These are phyloP conservation scores for Archegozetes longisetosus DNA, from an alignment of 1,140 invertebrate genomes.

Conservation along the genomic window DNA sequence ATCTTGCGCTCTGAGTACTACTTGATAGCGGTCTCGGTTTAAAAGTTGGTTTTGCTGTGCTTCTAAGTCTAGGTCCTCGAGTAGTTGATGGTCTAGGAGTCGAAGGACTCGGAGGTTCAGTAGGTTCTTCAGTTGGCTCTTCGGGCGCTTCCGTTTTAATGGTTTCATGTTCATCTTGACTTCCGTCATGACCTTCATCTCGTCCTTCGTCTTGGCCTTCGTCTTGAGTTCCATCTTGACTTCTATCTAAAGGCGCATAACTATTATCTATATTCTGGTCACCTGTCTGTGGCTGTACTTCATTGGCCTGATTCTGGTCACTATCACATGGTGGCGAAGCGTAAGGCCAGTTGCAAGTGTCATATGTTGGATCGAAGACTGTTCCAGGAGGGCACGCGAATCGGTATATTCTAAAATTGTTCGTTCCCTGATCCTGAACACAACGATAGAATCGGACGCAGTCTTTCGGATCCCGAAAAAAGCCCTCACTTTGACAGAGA, in stretches of 20 bases:
- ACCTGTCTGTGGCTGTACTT: not conserved
- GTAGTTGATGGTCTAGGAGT: not conserved
- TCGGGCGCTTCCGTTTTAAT: not conserved
- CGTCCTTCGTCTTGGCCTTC: too few relatives aligned
- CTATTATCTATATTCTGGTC: too few relatives aligned
- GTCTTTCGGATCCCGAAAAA: slow-evolving; percentile 41
- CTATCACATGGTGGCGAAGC: slow-evolving; percentile 5
- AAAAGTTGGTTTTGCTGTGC: not conserved
- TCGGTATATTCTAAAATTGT: slow-evolving; percentile 33
- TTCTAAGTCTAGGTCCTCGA: not conserved
- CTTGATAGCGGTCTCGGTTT: not conserved
- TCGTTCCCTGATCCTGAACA: slow-evolving; percentile 31
- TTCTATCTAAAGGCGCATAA: too few relatives aligned
- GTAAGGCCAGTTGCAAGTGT: slow-evolving; percentile 22
- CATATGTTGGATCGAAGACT: slow-evolving; percentile 28
- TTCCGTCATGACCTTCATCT: not conserved
- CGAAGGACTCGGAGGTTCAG: not conserved
- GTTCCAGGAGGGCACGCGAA: slow-evolving; percentile 29
- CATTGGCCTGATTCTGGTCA: slow-evolving; percentile 20
- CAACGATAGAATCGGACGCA: slow-evolving; percentile 38
- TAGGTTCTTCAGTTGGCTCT: not conserved
- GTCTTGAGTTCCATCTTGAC: too few relatives aligned
- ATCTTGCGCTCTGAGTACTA: too few relatives aligned
- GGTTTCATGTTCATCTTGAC: not conserved
- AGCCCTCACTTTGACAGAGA: slow-evolving; percentile 39